phyloP scores from a whole-genome alignment of 2,888 invertebrate species.

The Horisme vitalbata region DNA sequence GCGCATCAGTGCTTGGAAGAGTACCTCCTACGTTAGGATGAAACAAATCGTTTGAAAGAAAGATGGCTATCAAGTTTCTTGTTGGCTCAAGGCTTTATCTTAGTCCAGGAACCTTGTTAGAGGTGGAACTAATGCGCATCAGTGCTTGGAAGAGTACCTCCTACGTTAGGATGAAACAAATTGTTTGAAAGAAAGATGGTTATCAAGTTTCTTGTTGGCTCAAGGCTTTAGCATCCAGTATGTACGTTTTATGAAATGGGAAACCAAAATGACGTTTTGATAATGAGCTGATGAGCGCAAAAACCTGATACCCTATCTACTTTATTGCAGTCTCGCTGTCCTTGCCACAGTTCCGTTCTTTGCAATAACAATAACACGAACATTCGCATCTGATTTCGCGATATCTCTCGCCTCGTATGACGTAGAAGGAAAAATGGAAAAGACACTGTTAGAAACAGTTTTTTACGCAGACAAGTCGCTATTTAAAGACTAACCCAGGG shows the following conservation, averaged over 20 bases:
- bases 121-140: not conserved
- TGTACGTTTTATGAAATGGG: too few species aligned
- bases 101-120: not conserved
- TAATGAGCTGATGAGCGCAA: not conserved
- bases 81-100: too few species aligned
- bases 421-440: slow-evolving; percentile 10
- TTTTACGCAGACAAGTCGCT: not conserved
- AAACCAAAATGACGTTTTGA: too few species aligned
- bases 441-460: not conserved
- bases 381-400: slow-evolving; percentile 27
- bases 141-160: too few species aligned
- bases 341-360: slow-evolving; percentile 20
- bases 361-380: slow-evolving; percentile 28
- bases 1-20: not conserved
- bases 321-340: slow-evolving; percentile 10
- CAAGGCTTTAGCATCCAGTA: too few species aligned
- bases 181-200: too few species aligned
- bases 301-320: slow-evolving; percentile 1
- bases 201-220: too few species aligned
- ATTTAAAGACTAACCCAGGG: not conserved
- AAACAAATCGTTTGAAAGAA: too few species aligned
- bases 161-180: too few species aligned
- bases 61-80: too few species aligned
- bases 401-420: slow-evolving; percentile 25
- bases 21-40: too few species aligned